phyloP scores from a whole-genome alignment of 2,113 vertebrate genomes.

The Ctenomys sociabilis region DNA sequence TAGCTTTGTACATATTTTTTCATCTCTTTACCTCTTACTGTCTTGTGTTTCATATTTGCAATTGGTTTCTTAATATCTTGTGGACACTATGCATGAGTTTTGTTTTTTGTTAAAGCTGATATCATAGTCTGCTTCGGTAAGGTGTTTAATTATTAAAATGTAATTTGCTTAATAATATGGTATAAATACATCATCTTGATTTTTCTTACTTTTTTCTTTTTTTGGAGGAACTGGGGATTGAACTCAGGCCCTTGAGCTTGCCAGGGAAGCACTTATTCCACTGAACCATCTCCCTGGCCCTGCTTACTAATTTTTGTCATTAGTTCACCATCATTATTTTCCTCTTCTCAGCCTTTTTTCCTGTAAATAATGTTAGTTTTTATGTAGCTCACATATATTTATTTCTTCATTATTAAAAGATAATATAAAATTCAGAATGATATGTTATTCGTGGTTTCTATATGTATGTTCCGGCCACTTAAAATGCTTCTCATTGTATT shows the following conservation, averaged over 20 bases:
- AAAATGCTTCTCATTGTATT: constrained; percentile 3
- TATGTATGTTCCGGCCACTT: background rate
- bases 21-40: background rate
- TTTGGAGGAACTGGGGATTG: no score
- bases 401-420: background rate
- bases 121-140: background rate
- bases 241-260: no score
- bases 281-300: no score
- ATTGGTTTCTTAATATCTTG: background rate
- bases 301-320: background rate
- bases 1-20: background rate
- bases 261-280: no score
- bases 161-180: background rate
- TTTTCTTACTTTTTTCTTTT: background rate
- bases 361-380: constrained; percentile 22
- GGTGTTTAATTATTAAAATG: background rate
- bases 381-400: background rate
- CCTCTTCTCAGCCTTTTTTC: background rate
- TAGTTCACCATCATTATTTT: background rate
- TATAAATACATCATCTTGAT: background rate
- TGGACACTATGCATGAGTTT: background rate
- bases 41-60: background rate
- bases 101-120: background rate
- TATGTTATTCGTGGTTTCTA: background rate
- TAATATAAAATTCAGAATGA: background rate